Evolutionary conservation across 2,113 vertebrate genomes (phyloP).

Genomic region (Nesospiza acunhae): DNA sequence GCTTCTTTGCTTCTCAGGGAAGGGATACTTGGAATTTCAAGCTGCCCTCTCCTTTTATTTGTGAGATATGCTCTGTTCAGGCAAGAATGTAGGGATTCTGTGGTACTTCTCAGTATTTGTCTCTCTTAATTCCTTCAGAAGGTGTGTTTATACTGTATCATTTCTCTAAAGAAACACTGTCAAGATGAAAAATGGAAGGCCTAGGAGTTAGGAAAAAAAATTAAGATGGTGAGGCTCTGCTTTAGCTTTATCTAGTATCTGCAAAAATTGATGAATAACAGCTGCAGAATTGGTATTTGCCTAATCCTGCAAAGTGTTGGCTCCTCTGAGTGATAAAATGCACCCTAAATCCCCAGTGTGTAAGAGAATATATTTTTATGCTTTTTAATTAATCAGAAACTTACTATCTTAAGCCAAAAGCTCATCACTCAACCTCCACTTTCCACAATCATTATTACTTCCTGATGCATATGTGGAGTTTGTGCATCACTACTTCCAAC

Average conservation of each 20-base stretch:
- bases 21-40: neutral
- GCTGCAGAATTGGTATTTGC: slow-evolving; percentile 32
- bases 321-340: neutral
- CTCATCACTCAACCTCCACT: neutral
- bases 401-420: neutral
- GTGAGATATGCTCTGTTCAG: neutral
- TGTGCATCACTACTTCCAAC: neutral
- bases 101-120: neutral
- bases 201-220: slow-evolving; percentile 2
- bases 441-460: neutral
- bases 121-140: slow-evolving; percentile 42
- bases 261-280: slow-evolving; percentile 44
- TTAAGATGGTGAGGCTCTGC: neutral
- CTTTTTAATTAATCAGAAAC: slow-evolving; percentile 24
- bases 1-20: neutral
- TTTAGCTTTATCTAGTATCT: slow-evolving; percentile 29
- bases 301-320: neutral
- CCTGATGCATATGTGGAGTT: neutral
- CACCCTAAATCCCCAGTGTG: neutral
- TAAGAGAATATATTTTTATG: neutral
- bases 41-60: neutral
- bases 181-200: slow-evolving; percentile 41
- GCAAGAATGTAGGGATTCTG: neutral
- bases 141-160: slow-evolving; percentile 24
- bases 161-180: slow-evolving; percentile 56